Evolutionary conservation across 2,888 invertebrate genomes (phyloP), one percentile per base, ranked within the genome.

Genomic region (Aplocera efformata): DNA sequence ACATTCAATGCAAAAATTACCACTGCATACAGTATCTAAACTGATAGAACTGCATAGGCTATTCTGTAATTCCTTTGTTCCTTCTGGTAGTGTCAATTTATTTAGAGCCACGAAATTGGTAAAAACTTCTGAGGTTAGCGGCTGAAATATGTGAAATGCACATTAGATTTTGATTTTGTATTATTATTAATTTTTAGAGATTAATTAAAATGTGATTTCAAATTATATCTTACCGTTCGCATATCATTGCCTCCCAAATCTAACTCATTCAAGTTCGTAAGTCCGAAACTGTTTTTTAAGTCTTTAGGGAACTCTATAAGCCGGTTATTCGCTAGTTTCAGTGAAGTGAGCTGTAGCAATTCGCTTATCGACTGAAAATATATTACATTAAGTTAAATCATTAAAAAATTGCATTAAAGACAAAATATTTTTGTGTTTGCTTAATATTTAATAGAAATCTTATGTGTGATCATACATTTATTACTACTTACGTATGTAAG

Each of bases 221-320:
- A 8, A 20, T 24, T 9, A 6, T 25, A 22, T 50, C 53, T 67
- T 77, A 85, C 85, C 65, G 77, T 72, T 71, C 81, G 72, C 66
- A 86, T 80, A 33, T 85, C 84, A 50, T 90, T 90, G 46, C 81
- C 82, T 43, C 84, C 79, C 35, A 90, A 68, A 53, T 89, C 79
- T 11, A 90, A 56, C 52, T 80, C 79, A 59, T 77, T 65, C 39
- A 90, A 60, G 51, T 84, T 78, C 7, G 66, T 78, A 38, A 75
- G 52, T 10, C 63, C 67, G 37, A 80, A 79, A 63, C 75, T 72
- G 44, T 79, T 88, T 54, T 79, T 80, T 42, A 86, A 69, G 54
- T 89, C 88, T 45, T 72, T 71, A 0, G 88, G 83, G 47, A 83
- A 81, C 36, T 82, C 77, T 25, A 79, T 67, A 10, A 90, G 58